A percentile compares a stretch with the other conserved stretches of the same genome.
Evolutionary conservation across 2,113 vertebrate species (phyloP).

Genomic region (Phainopepla nitens): DNA sequence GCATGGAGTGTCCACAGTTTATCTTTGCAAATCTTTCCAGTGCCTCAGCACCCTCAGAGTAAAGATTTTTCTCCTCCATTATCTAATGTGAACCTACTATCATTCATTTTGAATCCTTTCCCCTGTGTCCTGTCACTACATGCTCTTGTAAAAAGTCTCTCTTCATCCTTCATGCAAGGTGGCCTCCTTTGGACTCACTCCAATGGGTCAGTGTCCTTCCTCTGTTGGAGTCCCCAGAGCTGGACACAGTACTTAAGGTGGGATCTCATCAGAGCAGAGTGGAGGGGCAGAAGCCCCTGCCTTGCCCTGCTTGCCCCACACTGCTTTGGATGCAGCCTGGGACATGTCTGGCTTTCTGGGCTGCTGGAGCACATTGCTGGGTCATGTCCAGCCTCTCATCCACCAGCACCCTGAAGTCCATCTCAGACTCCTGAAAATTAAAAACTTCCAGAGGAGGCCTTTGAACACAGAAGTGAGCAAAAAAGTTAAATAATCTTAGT

Average conservation of each 20-base stretch:
- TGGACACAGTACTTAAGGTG: no score
- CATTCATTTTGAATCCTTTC: no score
- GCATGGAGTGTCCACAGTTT: no score
- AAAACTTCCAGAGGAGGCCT: background rate
- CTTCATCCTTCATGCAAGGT: no score
- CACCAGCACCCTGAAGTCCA: no score
- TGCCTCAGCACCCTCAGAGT: no score
- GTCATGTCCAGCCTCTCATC: background rate
- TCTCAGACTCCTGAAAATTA: background rate
- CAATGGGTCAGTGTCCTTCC: background rate
- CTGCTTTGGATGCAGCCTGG: background rate
- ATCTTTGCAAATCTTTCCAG: no score
- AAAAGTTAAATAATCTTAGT: background rate
- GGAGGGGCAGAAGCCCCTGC: background rate
- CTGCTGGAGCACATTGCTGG: background rate
- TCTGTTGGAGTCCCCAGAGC: background rate
- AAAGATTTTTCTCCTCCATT: no score
- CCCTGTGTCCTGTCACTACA: no score
- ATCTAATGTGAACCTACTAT: no score
- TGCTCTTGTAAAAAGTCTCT: no score
- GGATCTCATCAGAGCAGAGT: no score
- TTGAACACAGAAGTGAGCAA: background rate
- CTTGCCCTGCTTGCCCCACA: background rate
- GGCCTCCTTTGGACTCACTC: background rate
- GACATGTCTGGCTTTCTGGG: background rate